Conservation (phyloP, 2,113 vertebrate species). For the Hymenochirus boettgeri region DNA sequence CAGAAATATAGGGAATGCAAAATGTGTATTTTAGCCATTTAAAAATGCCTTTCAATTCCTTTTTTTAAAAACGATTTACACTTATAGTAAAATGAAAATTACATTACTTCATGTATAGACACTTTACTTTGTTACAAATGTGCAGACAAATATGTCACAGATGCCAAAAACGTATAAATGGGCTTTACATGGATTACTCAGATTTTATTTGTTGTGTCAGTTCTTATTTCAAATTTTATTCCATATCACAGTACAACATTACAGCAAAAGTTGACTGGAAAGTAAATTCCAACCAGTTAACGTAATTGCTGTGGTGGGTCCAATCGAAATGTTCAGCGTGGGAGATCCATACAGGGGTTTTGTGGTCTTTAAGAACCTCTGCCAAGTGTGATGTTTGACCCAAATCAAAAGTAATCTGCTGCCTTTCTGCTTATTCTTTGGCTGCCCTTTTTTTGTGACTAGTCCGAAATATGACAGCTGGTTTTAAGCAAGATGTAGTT, state of each 20-base stretch:
- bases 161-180: not conserved
- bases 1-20: no score
- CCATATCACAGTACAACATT: conserved; percentile 9
- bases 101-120: no score
- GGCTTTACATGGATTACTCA: no score
- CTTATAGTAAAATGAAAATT: no score
- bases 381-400: conserved; percentile 41
- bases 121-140: no score
- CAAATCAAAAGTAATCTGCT: conserved; percentile 38
- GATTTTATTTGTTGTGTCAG: no score
- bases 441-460: conserved; percentile 40
- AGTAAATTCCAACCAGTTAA: conserved; percentile 2
- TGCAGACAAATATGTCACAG: no score
- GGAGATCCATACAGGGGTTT: conserved; percentile 14
- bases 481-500: conserved; percentile 47
- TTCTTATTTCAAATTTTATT: no score
- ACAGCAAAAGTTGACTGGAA: not conserved
- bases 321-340: conserved; percentile 8
- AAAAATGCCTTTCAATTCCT: no score
- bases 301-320: conserved; percentile 10
- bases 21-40: no score
- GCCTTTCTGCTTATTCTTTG: conserved; percentile 40
- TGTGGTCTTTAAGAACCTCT: conserved; percentile 11
- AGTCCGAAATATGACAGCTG: conserved; percentile 40
- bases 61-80: no score